phyloP scores from a whole-genome alignment of 2,888 invertebrate species.

The Toxonevra muliebris region DNA sequence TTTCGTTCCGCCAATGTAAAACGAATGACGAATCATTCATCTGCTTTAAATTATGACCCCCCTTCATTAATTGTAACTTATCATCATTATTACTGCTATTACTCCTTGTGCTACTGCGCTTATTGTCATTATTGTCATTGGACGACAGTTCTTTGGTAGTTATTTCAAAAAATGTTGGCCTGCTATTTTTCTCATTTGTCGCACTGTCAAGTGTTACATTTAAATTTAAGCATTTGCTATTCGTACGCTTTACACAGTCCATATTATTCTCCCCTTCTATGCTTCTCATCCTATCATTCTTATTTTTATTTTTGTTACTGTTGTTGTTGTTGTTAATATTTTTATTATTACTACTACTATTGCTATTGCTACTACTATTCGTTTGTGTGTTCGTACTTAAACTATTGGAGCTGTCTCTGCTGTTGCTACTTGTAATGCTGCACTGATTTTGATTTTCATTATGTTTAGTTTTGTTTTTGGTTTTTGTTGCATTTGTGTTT shows the following conservation, averaged over 20 bases:
- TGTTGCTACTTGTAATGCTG: slow-evolving; percentile 37
- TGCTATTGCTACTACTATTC: slow-evolving; percentile 20
- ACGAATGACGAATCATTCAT: slow-evolving; percentile 2
- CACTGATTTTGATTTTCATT: slow-evolving; percentile 38
- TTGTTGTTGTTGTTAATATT: slow-evolving; percentile 33
- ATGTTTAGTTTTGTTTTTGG: not conserved
- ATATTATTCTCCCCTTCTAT: slow-evolving; percentile 45
- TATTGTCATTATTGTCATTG: not conserved
- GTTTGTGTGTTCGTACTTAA: slow-evolving; percentile 36
- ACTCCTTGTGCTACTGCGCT: not conserved
- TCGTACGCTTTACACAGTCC: slow-evolving; percentile 43
- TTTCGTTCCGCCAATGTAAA: not conserved
- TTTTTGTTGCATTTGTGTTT: slow-evolving; percentile 10
- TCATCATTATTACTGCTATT: not conserved
- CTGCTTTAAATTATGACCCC: slow-evolving; percentile 1
- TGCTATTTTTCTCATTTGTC: not conserved
- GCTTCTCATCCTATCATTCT: slow-evolving; percentile 7
- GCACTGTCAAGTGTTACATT: slow-evolving; percentile 42
- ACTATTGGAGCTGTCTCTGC: slow-evolving; percentile 41
- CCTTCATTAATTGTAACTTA: not conserved
- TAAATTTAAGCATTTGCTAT: slow-evolving; percentile 39
- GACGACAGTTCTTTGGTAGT: not conserved
- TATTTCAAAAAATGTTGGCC: not conserved
- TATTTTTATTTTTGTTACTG: slow-evolving; percentile 32
- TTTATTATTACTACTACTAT: slow-evolving; percentile 13